Percentiles rank a stretch among this genome's conserved stretches.
These are phyloP conservation scores for Pseudachorutes palmiensis DNA, from an alignment of 1,140 invertebrate species.

Conservation along the genomic window DNA sequence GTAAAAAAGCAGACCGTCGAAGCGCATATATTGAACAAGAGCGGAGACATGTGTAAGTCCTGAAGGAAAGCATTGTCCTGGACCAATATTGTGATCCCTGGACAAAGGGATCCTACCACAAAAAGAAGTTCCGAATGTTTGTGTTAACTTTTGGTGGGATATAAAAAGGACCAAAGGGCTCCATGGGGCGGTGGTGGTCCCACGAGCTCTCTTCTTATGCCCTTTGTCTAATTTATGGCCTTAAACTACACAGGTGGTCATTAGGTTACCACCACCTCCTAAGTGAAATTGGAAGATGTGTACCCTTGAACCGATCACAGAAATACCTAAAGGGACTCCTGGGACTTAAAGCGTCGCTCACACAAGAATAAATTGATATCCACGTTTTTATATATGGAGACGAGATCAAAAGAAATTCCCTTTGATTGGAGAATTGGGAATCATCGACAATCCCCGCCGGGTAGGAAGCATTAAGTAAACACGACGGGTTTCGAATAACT, in stretches of 20 bases:
- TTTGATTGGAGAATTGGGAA: background rate
- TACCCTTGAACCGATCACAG: too few relatives aligned
- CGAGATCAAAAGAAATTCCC: background rate
- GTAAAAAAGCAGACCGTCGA: background rate
- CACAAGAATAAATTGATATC: too few relatives aligned
- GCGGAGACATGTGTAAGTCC: background rate
- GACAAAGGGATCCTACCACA: background rate
- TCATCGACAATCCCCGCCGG: too few relatives aligned
- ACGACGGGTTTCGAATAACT: too few relatives aligned
- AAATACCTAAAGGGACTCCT: too few relatives aligned
- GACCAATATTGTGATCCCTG: background rate
- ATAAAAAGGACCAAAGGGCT: background rate
- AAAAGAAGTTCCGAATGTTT: background rate
- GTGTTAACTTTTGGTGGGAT: background rate
- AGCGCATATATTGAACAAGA: background rate
- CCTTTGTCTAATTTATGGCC: slow-evolving; percentile 32
- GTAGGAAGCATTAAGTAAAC: too few relatives aligned
- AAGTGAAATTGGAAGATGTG: slow-evolving; percentile 15
- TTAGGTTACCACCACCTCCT: slow-evolving; percentile 32
- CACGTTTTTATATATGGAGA: too few relatives aligned
- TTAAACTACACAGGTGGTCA: slow-evolving; percentile 33
- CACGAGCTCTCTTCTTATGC: too few relatives aligned
- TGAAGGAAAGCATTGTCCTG: background rate
- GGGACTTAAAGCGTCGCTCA: too few relatives aligned
- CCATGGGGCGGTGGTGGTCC: background rate